Percentiles rank a stretch among this genome's conserved stretches.
Conservation (phyloP, 2,888 invertebrate genomes). For the Sarcophaga subvicina region DNA sequence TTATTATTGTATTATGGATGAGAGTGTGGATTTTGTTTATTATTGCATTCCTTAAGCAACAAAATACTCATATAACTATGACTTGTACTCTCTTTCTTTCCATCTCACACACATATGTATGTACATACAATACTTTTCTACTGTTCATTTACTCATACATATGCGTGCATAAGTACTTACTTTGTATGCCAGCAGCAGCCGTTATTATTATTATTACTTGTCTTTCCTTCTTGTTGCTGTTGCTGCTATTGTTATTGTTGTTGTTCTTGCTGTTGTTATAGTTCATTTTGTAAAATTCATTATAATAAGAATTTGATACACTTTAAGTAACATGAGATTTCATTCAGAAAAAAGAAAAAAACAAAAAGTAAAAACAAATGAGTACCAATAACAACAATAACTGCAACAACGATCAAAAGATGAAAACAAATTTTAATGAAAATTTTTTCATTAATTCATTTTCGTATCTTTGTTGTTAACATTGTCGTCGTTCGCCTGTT, state of each 20-base stretch:
- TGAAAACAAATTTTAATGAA: conserved; percentile 10
- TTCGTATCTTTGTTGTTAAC: conserved; percentile 43
- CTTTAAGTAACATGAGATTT: conserved; percentile 70
- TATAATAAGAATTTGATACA: conserved; percentile 71
- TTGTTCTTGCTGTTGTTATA: conserved; percentile 53
- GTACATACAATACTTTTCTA: no score
- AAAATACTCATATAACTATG: not conserved
- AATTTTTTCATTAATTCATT: conserved; percentile 8
- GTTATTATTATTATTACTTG: not conserved
- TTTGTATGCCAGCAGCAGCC: conserved; percentile 30
- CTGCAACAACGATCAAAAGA: not conserved
- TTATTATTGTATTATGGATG: not conserved
- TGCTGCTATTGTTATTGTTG: conserved; percentile 34
- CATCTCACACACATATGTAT: not conserved
- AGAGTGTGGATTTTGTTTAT: conserved; percentile 17
- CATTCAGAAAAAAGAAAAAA: conserved; percentile 42
- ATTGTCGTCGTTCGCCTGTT: conserved; percentile 12
- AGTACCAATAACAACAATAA: not conserved
- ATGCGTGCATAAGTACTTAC: not conserved
- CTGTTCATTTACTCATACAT: not conserved
- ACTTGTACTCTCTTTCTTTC: not conserved
- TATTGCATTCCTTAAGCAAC: conserved; percentile 51
- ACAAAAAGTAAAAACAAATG: conserved; percentile 34
- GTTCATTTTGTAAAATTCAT: conserved; percentile 70
- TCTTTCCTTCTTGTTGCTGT: not conserved